Conservation (phyloP, 2,888 invertebrate species). For the Lumbricus terrestris region DNA sequence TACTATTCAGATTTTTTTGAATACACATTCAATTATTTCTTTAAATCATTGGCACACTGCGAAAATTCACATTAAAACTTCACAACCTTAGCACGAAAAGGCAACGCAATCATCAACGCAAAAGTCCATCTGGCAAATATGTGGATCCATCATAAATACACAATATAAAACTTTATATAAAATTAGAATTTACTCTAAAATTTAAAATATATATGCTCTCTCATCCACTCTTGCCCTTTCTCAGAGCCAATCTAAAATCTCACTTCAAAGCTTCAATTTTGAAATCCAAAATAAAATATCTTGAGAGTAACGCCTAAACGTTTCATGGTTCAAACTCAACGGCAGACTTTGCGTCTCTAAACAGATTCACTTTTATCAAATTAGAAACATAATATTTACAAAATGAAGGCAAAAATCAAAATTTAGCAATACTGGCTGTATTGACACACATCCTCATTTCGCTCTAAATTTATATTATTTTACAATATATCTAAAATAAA, state of each 20-base stretch:
- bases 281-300: neutral
- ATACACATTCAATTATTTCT: neutral
- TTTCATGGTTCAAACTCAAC: neutral
- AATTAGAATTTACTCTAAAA: neutral
- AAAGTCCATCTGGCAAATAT: neutral
- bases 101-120: neutral
- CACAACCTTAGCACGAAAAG: neutral
- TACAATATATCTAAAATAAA: neutral
- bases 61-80: neutral
- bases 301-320: neutral
- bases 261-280: neutral
- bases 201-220: neutral
- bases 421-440: neutral
- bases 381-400: conserved; percentile 3
- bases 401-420: neutral
- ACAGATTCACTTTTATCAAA: neutral
- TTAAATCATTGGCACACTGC: neutral
- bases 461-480: neutral
- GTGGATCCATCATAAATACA: neutral
- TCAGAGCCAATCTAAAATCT: neutral
- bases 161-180: neutral
- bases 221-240: neutral
- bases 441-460: neutral
- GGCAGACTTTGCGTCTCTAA: neutral
- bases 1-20: neutral